Percentiles rank a stretch among this genome's conserved stretches.
Evolutionary conservation across 2,888 invertebrate species (phyloP).

Genomic region (Imbricaverruca yamaguchii): DNA sequence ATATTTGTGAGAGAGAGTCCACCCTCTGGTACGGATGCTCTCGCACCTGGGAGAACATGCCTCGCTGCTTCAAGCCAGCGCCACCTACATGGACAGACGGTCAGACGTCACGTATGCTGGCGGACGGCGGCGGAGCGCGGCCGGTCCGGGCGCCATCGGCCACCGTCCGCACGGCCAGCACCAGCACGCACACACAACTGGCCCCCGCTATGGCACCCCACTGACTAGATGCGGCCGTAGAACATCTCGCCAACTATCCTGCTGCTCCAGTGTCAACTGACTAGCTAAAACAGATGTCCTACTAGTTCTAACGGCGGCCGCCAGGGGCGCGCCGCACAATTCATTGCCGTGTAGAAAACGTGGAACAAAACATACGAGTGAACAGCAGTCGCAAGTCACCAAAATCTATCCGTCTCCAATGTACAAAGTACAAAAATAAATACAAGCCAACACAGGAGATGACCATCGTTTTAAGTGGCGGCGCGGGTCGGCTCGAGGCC

Average conservation of each 20-base stretch:
- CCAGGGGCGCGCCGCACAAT: background rate
- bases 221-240: background rate
- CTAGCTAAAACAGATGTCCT: background rate
- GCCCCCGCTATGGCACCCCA: conserved; percentile 12
- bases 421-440: conserved; percentile 18
- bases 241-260: background rate
- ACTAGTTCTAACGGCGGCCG: background rate
- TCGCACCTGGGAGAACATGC: background rate
- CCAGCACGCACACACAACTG: background rate
- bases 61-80: background rate
- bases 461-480: background rate
- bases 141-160: too few relatives aligned
- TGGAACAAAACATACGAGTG: conserved; percentile 16
- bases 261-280: background rate
- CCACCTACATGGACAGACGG: conserved; percentile 7
- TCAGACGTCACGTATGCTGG: background rate
- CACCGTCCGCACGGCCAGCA: background rate
- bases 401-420: background rate
- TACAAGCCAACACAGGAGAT: background rate
- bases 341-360: background rate
- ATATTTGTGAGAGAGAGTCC: background rate
- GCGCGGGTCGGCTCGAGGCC: background rate
- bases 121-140: background rate
- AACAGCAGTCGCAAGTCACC: background rate
- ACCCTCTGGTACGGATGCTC: conserved; percentile 1